Base-by-base conservation (phyloP, 2,113 vertebrate species). In the Excalfactoria chinensis region DNA sequence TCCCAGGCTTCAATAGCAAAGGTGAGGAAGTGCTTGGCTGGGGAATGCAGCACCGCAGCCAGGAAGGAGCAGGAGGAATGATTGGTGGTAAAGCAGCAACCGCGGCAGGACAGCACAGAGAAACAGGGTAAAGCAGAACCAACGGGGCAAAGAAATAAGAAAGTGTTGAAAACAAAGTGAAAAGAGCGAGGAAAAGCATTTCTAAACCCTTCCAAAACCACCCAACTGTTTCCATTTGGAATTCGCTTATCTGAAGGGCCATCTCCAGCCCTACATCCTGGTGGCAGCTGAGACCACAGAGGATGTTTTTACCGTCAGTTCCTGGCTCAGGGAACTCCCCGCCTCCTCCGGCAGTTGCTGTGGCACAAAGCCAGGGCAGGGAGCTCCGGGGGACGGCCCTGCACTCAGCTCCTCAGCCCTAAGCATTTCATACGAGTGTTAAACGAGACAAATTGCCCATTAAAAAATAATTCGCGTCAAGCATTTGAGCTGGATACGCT, bases 251-350 rank as follows among this genome's bases (percentile, higher is more conserved):
- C 95, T 93, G 68, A 73, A 89, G 46, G 83, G 60, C 82, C 82
- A 95, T 80, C 46, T 0, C 32, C 67, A 89, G 82, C 6, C 68
- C 80, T n/a, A 77, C 93, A 96, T 96, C 95, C 95, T 95, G 90
- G 95, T 95, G 92, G 85, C 89, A 7, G 88, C 83, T 93, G 76
- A 73, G 90, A 89, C 67, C 90, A 91, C 91, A 91, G 91, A 95
- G 94, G 93, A 95, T 96, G 94, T 95, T 96, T 95, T 95, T 80
- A 88, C 88, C 94, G 92, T 95, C 95, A 94, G 93, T 95, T 95
- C 90, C 95, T 94, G 93, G 95, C 92, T 89, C 34, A 2, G 83
- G 95, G 93, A 93, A 89, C 79, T 91, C 93, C 90, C 90, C 1
- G 85, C 92, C 90, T 86, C 92, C 90, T 86, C 91, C 95, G 85